Percentiles rank a stretch among this genome's conserved stretches.
Evolutionary conservation across 2,888 invertebrate species (phyloP).

Genomic region (Ectemnius continuus): DNA sequence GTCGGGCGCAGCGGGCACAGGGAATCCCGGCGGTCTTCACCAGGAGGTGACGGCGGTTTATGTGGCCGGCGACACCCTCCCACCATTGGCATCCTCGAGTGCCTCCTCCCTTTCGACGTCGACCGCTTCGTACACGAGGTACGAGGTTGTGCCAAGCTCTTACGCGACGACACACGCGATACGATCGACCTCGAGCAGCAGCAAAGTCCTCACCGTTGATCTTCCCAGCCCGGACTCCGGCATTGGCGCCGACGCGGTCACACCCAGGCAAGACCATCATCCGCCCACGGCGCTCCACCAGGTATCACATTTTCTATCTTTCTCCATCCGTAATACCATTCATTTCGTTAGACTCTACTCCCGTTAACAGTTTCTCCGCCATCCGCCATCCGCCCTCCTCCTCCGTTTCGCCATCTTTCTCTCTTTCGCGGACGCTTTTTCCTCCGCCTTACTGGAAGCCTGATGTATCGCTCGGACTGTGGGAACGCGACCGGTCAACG

Average conservation of each 20-base stretch:
- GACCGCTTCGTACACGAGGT: constrained; percentile 76
- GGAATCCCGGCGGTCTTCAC: constrained; percentile 68
- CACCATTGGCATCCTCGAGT: constrained; percentile 79
- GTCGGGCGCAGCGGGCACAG: constrained; percentile 53
- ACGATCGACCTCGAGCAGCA: constrained; percentile 75
- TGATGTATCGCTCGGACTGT: no score
- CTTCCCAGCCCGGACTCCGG: constrained; percentile 97
- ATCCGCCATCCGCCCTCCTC: no score
- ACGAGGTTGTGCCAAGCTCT: constrained; percentile 76
- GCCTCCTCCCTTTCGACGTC: constrained; percentile 82
- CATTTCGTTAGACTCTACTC: not conserved
- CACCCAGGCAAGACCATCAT: constrained; percentile 81
- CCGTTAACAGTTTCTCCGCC: no score
- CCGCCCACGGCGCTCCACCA: constrained; percentile 91
- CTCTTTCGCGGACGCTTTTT: no score
- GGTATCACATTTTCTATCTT: constrained; percentile 78
- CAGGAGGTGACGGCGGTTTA: constrained; percentile 80
- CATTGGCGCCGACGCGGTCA: constrained; percentile 95
- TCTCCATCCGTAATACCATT: not conserved
- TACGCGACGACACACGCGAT: constrained; percentile 75
- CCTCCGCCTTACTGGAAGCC: no score
- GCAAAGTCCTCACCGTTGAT: constrained; percentile 90
- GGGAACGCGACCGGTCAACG: no score
- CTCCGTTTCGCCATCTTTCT: no score
- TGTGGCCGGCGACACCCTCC: constrained; percentile 80